phyloP scores from a whole-genome alignment of 53 echinoderm and acorn worm genomes.

The Glandiceps talaboti region DNA sequence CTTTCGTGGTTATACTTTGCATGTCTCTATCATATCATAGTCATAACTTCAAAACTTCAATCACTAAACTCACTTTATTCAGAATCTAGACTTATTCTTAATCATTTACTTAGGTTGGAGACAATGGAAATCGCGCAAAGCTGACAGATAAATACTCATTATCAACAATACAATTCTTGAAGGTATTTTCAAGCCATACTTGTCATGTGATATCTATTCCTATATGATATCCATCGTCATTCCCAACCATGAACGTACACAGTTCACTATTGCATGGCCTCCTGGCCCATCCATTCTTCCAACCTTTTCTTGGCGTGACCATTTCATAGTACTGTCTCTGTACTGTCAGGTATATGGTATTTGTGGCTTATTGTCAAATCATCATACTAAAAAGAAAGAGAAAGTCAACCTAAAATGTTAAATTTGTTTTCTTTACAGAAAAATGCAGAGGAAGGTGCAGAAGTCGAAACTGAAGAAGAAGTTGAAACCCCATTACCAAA shows the following conservation, averaged over 20 bases:
- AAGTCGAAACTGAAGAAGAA: conserved; percentile 78
- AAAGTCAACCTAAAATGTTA: too few species aligned
- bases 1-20: background rate
- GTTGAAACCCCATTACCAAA: conserved; percentile 95
- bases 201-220: background rate
- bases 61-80: background rate
- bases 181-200: background rate
- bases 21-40: background rate
- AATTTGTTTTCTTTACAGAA: conserved; percentile 50
- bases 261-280: background rate
- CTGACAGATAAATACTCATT: background rate
- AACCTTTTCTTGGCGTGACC: background rate
- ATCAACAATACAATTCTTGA: background rate
- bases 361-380: too few species aligned
- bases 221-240: too few species aligned
- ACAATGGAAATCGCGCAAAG: background rate
- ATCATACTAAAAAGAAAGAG: too few species aligned
- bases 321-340: too few species aligned
- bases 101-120: background rate
- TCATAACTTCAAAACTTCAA: background rate
- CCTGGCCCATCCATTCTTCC: background rate
- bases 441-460: conserved; percentile 91
- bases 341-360: too few species aligned
- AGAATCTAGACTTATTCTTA: background rate
- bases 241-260: too few species aligned